Conservation (phyloP, 2,888 invertebrate species). For the Capitulum mitella region DNA sequence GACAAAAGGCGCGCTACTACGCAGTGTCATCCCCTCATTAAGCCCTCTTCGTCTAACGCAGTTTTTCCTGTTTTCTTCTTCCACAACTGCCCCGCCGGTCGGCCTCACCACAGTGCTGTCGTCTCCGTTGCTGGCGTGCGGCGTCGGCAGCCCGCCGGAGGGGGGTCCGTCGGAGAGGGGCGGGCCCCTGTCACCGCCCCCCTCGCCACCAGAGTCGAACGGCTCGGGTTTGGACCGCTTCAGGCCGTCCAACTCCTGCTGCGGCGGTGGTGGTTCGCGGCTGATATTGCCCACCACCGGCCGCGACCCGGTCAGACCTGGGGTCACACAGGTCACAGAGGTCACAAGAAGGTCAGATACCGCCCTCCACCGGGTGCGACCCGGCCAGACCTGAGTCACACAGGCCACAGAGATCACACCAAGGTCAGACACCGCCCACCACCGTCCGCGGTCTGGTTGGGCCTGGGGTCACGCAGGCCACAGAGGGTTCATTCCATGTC, state of each 20-base stretch:
- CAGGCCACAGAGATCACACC: no score
- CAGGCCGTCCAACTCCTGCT: background rate
- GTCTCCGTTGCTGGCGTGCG: background rate
- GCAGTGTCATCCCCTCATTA: no score
- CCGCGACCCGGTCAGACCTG: background rate
- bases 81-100: background rate
- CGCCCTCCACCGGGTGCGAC: no score
- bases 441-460: no score
- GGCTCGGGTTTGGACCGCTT: background rate
- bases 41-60: no score
- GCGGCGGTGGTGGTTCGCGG: background rate
- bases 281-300: background rate
- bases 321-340: background rate
- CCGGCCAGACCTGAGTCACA: no score
- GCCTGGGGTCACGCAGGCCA: no score
- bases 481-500: no score
- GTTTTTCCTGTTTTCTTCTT: no score
- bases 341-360: background rate
- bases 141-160: background rate
- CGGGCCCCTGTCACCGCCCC: background rate
- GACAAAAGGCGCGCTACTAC: no score
- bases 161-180: background rate
- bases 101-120: background rate
- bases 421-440: no score
- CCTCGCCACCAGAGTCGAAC: background rate